Conservation (phyloP, 2,797 vertebrate species). For the Crocodylus rhombifer region DNA sequence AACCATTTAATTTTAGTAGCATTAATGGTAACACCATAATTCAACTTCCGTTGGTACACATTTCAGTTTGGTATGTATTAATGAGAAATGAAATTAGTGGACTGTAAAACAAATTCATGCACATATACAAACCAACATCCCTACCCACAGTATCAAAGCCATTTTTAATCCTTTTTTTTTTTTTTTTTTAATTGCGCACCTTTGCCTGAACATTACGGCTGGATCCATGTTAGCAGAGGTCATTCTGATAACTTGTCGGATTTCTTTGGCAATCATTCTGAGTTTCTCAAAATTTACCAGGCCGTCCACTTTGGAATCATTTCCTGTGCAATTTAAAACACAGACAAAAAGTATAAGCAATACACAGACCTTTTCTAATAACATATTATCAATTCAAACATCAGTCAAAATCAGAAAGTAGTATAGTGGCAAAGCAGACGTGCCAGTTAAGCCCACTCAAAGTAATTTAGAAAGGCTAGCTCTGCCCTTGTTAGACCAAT, state of each 20-base stretch:
- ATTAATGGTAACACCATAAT: not conserved
- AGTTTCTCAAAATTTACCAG: slow-evolving; percentile 98
- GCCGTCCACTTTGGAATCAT: slow-evolving; percentile 94
- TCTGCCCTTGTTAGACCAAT: not conserved
- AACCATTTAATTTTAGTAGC: not conserved
- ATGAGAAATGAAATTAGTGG: not conserved
- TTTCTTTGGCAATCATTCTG: slow-evolving; percentile 98
- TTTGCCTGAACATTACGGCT: slow-evolving; percentile 97
- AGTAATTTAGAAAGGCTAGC: not conserved
- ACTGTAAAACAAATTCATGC: not conserved
- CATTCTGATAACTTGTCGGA: slow-evolving; percentile 93
- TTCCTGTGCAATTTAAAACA: slow-evolving; percentile 83
- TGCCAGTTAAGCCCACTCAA: not conserved
- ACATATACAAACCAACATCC: slow-evolving; percentile 3
- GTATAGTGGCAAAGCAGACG: not conserved
- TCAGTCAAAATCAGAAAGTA: not conserved
- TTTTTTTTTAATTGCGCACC: slow-evolving; percentile 82
- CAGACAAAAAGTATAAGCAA: not conserved
- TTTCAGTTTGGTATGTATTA: not conserved
- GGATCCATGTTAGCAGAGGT: slow-evolving; percentile 98
- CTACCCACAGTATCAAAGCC: not conserved
- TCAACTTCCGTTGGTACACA: not conserved
- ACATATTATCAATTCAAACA: not conserved
- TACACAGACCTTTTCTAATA: not conserved
- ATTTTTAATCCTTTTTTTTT: not conserved